phyloP scores from a whole-genome alignment of 2,888 invertebrate genomes.

The Andrena bicolor region DNA sequence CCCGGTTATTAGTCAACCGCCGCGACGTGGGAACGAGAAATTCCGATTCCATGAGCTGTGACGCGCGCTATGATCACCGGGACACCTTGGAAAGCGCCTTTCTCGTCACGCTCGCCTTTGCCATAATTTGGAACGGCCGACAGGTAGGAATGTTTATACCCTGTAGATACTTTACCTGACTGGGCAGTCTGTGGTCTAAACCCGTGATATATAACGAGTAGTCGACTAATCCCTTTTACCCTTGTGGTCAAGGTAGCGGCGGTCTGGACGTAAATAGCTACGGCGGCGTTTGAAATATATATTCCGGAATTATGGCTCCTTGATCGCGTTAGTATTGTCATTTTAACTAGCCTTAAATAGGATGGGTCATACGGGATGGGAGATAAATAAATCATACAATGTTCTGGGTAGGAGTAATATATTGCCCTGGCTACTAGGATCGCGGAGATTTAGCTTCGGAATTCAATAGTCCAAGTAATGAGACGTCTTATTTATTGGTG shows the following conservation, averaged over 20 bases:
- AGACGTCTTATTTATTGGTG: slow-evolving; percentile 10
- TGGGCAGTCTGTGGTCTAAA: slow-evolving; percentile 64
- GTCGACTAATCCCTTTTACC: slow-evolving; percentile 78
- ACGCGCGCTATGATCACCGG: slow-evolving; percentile 9
- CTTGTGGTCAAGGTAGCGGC: slow-evolving; percentile 56
- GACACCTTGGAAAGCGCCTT: slow-evolving; percentile 39
- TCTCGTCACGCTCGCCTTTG: slow-evolving; percentile 45
- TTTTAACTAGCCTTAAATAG: slow-evolving; percentile 37
- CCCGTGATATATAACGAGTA: slow-evolving; percentile 79
- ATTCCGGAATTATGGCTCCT: slow-evolving; percentile 60
- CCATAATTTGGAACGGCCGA: slow-evolving; percentile 73
- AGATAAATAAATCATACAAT: slow-evolving; percentile 25
- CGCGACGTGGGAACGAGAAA: slow-evolving; percentile 41
- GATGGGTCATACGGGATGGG: not conserved
- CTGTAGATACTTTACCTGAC: slow-evolving; percentile 68
- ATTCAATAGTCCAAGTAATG: not conserved
- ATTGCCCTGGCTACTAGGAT: not conserved
- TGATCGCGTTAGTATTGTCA: slow-evolving; percentile 40
- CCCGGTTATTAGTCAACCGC: not conserved
- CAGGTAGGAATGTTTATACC: slow-evolving; percentile 74
- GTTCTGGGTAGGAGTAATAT: slow-evolving; percentile 15
- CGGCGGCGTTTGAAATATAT: slow-evolving; percentile 57
- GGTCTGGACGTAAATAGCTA: slow-evolving; percentile 55
- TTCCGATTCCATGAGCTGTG: slow-evolving; percentile 37
- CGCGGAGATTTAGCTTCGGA: slow-evolving; percentile 2